These are phyloP conservation scores for Propithecus coquereli DNA, from an alignment of 2,113 vertebrate genomes.

Conservation along the genomic window DNA sequence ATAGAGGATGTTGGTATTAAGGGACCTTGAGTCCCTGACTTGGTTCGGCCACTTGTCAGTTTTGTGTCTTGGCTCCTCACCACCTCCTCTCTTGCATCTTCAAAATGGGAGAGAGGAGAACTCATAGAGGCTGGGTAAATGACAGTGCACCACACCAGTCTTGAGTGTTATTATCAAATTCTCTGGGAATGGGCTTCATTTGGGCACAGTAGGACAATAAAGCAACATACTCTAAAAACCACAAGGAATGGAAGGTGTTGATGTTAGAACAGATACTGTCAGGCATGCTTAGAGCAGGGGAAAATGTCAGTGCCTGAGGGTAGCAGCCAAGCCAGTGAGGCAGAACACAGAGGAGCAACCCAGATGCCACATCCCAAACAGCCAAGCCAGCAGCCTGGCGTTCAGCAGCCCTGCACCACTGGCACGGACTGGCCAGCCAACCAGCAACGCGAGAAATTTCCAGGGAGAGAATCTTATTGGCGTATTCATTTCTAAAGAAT, in stretches of 20 bases:
- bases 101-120: not conserved
- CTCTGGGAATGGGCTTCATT: not conserved
- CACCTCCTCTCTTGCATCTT: not conserved
- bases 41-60: not conserved
- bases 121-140: not conserved
- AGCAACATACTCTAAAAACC: not conserved
- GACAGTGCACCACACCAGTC: not conserved
- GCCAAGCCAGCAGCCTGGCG: not conserved
- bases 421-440: not conserved
- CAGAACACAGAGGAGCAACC: not conserved
- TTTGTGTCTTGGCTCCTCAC: not conserved
- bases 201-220: not conserved
- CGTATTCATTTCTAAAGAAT: constrained; percentile 49
- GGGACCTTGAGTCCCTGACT: not conserved
- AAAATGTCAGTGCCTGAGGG: not conserved
- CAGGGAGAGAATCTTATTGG: constrained; percentile 15
- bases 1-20: not conserved
- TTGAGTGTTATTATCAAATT: not conserved
- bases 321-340: not conserved
- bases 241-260: not conserved
- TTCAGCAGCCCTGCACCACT: not conserved
- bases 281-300: not conserved
- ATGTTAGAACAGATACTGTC: not conserved
- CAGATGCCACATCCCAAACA: not conserved
- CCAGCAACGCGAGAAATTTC: not conserved